Percentiles rank a stretch among this genome's conserved stretches.
Evolutionary conservation across 2,113 vertebrate genomes (phyloP).

Genomic region (Myotis lucifugus): DNA sequence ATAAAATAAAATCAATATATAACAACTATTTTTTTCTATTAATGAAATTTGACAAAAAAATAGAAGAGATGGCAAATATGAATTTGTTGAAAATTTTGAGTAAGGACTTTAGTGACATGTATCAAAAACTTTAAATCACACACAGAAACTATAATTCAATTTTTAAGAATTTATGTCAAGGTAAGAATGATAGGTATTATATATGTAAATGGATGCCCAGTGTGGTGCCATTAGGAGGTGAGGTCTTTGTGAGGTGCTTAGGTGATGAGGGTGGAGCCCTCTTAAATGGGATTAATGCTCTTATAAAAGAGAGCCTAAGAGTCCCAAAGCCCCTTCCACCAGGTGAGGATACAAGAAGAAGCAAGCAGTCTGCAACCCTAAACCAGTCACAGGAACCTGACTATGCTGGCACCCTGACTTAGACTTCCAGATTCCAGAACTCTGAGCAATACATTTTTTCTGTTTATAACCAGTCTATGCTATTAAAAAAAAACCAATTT

Average conservation of each 20-base stretch:
- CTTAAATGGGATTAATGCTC: not conserved
- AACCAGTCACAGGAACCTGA: not conserved
- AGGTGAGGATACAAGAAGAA: not conserved
- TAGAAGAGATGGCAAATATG: not conserved
- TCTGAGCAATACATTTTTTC: not conserved
- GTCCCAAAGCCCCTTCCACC: not conserved
- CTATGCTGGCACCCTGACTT: not conserved
- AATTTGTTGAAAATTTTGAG: constrained; percentile 8
- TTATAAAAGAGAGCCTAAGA: not conserved
- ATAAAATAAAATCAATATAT: not conserved
- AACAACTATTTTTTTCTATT: not conserved
- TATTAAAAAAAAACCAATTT: not conserved
- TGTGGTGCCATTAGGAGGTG: not conserved
- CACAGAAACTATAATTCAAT: not conserved
- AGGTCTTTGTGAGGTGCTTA: not conserved
- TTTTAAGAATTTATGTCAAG: not conserved
- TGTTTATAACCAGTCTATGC: not conserved
- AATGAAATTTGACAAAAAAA: not conserved
- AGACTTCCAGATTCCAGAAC: not conserved
- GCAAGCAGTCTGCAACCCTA: not conserved
- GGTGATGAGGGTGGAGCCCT: not conserved
- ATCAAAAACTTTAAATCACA: not conserved
- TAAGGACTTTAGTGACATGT: not conserved
- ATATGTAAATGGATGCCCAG: not conserved
- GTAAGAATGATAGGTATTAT: not conserved